Evolutionary conservation across 2,113 vertebrate genomes (phyloP).

Genomic region (Scolopax mira): DNA sequence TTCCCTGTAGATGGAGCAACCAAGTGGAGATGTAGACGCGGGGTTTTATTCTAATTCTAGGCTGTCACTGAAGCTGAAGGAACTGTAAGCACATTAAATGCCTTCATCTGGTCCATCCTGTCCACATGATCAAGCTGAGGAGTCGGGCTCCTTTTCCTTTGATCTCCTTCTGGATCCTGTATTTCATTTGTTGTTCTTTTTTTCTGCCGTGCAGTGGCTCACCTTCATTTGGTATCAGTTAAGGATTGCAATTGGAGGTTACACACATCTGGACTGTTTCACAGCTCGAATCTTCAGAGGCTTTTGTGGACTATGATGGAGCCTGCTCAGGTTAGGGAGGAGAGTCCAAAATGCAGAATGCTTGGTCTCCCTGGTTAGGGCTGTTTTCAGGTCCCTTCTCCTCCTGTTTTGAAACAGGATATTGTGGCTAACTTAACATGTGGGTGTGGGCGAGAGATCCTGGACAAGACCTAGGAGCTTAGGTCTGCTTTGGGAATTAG

Average conservation of each 20-base stretch:
- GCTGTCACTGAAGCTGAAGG: background rate
- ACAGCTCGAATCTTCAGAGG: background rate
- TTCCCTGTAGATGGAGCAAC: background rate
- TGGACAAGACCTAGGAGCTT: background rate
- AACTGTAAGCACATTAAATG: background rate
- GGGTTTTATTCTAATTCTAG: background rate
- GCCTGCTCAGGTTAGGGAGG: background rate
- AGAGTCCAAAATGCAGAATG: background rate
- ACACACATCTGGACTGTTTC: background rate
- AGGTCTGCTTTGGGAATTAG: slow-evolving; percentile 9
- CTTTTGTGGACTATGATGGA: background rate
- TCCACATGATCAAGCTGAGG: background rate
- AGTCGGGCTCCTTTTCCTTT: background rate
- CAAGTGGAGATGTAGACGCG: background rate
- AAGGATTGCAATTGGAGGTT: background rate
- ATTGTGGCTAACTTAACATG: background rate
- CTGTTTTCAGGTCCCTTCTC: background rate
- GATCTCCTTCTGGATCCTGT: background rate
- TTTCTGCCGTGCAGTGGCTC: background rate
- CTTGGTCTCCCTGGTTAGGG: background rate
- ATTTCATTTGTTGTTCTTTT: background rate
- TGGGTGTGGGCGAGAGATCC: background rate
- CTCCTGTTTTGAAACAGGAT: background rate
- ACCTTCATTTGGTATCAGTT: background rate
- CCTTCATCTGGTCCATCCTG: background rate